Evolutionary conservation across 2,113 vertebrate species (phyloP), one percentile per base, ranked within the genome.

Genomic region (Polypterus senegalus): DNA sequence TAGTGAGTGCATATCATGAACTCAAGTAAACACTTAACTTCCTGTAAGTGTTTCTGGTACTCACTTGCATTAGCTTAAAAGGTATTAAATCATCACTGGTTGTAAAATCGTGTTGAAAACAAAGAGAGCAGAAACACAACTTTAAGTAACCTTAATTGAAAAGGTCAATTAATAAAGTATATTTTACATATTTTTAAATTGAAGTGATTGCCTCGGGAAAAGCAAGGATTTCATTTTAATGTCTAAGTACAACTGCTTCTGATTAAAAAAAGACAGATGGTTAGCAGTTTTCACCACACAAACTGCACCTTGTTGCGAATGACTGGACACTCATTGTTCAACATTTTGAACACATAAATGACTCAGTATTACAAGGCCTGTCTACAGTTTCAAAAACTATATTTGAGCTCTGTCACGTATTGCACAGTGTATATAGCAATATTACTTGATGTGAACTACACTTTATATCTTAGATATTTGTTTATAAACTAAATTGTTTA

Each of bases 1-100:
- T 81, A 87, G 81, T 77, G 73, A 83, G 83, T 88, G 87, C 85
- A 87, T 91, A 91, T 93, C 89, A 88, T 90, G 87, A 87, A 84
- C 84, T 84, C 71, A 75, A 83, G 85, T 94, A 92, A 94, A 91
- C 89, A 92, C 89, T 90, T 84, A 81, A 88, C 88, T 94, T 94
- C 91, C 91, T 92, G 90, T 79, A 71, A 88, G 85, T 63, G 80
- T 87, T 84, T 86, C 87, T 89, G 86, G 81, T 78, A 81, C 83
- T 81, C 85, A 87, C 85, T 87, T 86, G 89, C 81, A 89, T 86
- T 83, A 73, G 79, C 67, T 66, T 71, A 73, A 71, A 66, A 76
- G 71, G 74, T 75, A 76, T 72, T 81, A 87, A 88, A 84, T 87
- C 84, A 84, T 73, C 75, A 65, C 76, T 79, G 74, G 67, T 74